phyloP scores from a whole-genome alignment of 2,113 vertebrate species.

The Symphodus melops region DNA sequence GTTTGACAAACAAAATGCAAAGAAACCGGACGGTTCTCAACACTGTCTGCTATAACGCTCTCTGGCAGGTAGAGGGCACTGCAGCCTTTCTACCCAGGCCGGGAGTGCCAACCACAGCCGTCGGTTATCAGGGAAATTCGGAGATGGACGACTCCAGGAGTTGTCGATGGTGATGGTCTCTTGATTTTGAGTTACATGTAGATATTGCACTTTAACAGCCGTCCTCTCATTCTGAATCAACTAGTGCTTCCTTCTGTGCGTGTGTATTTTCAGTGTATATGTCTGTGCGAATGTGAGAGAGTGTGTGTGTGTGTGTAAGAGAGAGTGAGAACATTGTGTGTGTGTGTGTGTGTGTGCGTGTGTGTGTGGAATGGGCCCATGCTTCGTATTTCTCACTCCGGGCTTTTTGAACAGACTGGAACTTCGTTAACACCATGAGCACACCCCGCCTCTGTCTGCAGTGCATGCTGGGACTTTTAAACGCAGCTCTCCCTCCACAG shows the following conservation, averaged over 20 bases:
- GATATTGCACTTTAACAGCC: slow-evolving; percentile 85
- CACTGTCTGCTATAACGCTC: slow-evolving; percentile 53
- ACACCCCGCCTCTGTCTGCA: slow-evolving; percentile 69
- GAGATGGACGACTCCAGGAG: slow-evolving; percentile 61
- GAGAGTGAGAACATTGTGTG: slow-evolving; percentile 6
- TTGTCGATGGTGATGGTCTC: slow-evolving; percentile 47
- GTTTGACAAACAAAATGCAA: slow-evolving; percentile 38
- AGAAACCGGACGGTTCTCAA: slow-evolving; percentile 44
- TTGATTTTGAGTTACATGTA: slow-evolving; percentile 75
- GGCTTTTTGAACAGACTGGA: slow-evolving; percentile 42
- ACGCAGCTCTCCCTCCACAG: slow-evolving; percentile 62
- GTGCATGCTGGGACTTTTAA: slow-evolving; percentile 80
- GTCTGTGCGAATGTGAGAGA: slow-evolving; percentile 6
- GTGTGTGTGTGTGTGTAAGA: slow-evolving; percentile 12
- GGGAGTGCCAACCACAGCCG: slow-evolving; percentile 55
- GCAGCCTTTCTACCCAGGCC: slow-evolving; percentile 33
- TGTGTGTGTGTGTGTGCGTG: slow-evolving; percentile 24
- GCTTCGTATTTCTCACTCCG: slow-evolving; percentile 35
- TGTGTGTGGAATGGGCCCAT: slow-evolving; percentile 26
- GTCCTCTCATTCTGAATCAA: slow-evolving; percentile 79
- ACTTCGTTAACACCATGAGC: slow-evolving; percentile 66
- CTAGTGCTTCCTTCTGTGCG: slow-evolving; percentile 82
- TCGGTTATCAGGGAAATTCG: slow-evolving; percentile 79
- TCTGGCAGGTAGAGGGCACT: slow-evolving; percentile 61
- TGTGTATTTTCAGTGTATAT: slow-evolving; percentile 67